Conservation (phyloP, 2,888 invertebrate species). For the Paralinhomoeus sp. region DNA sequence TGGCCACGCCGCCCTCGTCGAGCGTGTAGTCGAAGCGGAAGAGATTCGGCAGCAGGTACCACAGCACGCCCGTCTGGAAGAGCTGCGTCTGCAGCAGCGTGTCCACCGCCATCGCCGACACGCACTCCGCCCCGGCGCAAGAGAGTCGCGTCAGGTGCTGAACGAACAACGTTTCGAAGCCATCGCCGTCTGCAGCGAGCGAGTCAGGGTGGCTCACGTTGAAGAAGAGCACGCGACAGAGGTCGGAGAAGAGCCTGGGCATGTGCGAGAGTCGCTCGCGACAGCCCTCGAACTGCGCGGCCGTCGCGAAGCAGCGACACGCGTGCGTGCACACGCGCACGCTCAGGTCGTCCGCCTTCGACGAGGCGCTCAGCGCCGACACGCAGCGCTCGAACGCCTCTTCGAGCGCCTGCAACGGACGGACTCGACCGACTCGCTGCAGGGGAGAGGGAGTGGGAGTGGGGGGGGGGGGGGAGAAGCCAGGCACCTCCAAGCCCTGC, state of each 20-base stretch:
- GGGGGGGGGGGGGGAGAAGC: too few species aligned
- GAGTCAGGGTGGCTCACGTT: too few species aligned
- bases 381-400: constrained; percentile 84
- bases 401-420: constrained; percentile 41
- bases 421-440: too few species aligned
- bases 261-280: constrained; percentile 61
- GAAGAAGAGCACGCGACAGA: constrained; percentile 60
- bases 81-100: constrained; percentile 58
- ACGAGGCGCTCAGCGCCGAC: constrained; percentile 56
- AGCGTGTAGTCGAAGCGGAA: constrained; percentile 91
- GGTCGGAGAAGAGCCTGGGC: constrained; percentile 61
- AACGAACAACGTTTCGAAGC: constrained; percentile 4
- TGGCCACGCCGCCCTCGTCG: constrained; percentile 78
- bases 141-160: constrained; percentile 59
- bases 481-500: constrained; percentile 60
- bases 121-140: constrained; percentile 67
- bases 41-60: constrained; percentile 66
- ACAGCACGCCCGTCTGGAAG: constrained; percentile 55
- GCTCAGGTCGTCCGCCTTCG: constrained; percentile 50
- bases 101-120: constrained; percentile 63
- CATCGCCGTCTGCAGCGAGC: too few species aligned
- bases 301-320: constrained; percentile 56
- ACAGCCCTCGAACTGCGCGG: constrained; percentile 73
- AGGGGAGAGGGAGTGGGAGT: too few species aligned
- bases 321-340: constrained; percentile 73